Evolutionary conservation across 2,888 invertebrate species (phyloP).

Genomic region (Pherbina coryleti): DNA sequence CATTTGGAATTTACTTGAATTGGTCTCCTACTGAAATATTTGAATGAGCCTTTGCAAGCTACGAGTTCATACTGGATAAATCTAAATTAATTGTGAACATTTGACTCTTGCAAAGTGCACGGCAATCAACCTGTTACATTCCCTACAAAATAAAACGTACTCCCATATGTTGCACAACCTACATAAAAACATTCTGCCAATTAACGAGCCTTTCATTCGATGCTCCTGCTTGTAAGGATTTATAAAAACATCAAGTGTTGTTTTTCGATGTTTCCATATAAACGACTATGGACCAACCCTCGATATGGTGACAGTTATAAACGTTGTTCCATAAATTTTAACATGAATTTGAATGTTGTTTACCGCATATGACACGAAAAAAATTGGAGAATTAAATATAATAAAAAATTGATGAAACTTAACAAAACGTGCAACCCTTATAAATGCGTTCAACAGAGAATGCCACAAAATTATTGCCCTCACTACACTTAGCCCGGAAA

Average conservation of each 20-base stretch:
- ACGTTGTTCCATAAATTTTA: slow-evolving; percentile 49
- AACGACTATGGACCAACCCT: not conserved
- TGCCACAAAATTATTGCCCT: not conserved
- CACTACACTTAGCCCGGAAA: not conserved
- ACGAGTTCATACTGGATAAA: too few species aligned
- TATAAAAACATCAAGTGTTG: not conserved
- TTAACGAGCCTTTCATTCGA: not conserved
- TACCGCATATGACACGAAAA: slow-evolving; percentile 45
- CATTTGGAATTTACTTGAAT: too few species aligned
- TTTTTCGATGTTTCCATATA: not conserved
- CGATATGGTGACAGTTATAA: not conserved
- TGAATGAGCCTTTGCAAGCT: too few species aligned
- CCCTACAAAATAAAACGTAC: not conserved
- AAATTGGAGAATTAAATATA: slow-evolving; percentile 19
- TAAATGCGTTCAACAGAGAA: not conserved
- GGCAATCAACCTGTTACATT: not conserved
- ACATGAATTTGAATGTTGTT: slow-evolving; percentile 50
- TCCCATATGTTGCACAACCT: slow-evolving; percentile 9
- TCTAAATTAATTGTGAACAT: slow-evolving; percentile 7
- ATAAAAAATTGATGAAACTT: slow-evolving; percentile 41
- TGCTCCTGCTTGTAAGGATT: not conserved
- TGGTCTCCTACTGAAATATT: too few species aligned
- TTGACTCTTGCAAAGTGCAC: not conserved
- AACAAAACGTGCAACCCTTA: slow-evolving; percentile 15
- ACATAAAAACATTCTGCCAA: not conserved